Evolutionary conservation across 2,888 invertebrate species (phyloP).

Genomic region (Drosophila paranaensis): DNA sequence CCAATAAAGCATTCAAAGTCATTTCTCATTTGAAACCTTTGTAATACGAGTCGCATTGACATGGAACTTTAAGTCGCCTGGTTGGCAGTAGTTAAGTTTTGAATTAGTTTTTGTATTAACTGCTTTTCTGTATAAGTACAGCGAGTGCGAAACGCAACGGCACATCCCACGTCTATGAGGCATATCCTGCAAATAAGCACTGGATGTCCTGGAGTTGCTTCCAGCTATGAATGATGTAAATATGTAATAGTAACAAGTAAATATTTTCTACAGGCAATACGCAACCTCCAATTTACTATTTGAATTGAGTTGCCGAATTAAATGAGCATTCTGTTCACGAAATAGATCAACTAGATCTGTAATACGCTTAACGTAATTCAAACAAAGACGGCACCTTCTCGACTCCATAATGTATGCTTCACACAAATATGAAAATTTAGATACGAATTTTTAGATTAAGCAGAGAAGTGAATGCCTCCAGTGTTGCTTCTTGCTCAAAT

Average conservation of each 20-base stretch:
- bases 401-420: constrained; percentile 3
- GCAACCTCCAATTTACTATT: constrained; percentile 48
- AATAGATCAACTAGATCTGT: constrained; percentile 34
- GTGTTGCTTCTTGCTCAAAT: constrained; percentile 13
- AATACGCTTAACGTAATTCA: background rate
- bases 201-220: constrained; percentile 20
- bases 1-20: background rate
- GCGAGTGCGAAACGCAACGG: constrained; percentile 49
- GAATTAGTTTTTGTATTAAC: constrained; percentile 3
- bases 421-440: background rate
- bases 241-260: background rate
- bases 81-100: background rate
- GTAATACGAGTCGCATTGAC: background rate
- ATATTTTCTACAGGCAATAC: background rate
- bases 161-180: constrained; percentile 31
- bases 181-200: constrained; percentile 40
- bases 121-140: constrained; percentile 55
- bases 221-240: background rate
- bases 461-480: background rate
- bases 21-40: background rate
- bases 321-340: constrained; percentile 22
- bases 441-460: background rate
- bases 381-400: constrained; percentile 43
- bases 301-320: constrained; percentile 40
- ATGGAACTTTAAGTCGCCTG: background rate